phyloP scores from a whole-genome alignment of 2,113 vertebrate species.

The Poeciliopsis occidentalis region DNA sequence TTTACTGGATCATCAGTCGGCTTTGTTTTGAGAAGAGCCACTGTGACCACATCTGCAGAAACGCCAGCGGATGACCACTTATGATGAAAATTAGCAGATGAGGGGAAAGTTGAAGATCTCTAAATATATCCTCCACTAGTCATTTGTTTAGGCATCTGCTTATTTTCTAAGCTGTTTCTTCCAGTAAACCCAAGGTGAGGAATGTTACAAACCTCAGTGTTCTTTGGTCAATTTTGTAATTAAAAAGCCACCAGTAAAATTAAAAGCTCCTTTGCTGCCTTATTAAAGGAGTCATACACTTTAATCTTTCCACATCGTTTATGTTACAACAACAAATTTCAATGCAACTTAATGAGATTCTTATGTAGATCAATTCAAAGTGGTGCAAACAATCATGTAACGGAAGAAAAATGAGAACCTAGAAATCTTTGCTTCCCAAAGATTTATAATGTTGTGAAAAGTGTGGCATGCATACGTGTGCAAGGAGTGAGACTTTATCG shows the following conservation, averaged over 20 bases:
- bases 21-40: constrained; percentile 10
- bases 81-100: constrained; percentile 4
- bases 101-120: neutral
- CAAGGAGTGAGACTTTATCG: too few species aligned
- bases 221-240: neutral
- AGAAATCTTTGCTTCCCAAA: too few species aligned
- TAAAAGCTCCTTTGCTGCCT: neutral
- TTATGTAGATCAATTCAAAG: neutral
- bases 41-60: constrained; percentile 6
- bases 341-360: neutral
- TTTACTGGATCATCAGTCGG: constrained; percentile 12
- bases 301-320: neutral
- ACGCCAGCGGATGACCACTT: neutral
- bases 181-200: neutral
- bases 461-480: neutral
- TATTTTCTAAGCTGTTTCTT: neutral
- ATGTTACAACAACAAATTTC: neutral
- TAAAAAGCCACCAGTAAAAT: neutral
- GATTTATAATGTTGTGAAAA: neutral
- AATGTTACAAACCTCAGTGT: neutral
- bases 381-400: neutral
- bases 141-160: neutral
- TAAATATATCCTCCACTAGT: neutral
- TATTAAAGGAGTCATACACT: neutral
- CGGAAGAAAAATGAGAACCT: too few species aligned